Evolutionary conservation across 2,113 vertebrate species (phyloP).

Genomic region (Phalacrocorax pelagicus): DNA sequence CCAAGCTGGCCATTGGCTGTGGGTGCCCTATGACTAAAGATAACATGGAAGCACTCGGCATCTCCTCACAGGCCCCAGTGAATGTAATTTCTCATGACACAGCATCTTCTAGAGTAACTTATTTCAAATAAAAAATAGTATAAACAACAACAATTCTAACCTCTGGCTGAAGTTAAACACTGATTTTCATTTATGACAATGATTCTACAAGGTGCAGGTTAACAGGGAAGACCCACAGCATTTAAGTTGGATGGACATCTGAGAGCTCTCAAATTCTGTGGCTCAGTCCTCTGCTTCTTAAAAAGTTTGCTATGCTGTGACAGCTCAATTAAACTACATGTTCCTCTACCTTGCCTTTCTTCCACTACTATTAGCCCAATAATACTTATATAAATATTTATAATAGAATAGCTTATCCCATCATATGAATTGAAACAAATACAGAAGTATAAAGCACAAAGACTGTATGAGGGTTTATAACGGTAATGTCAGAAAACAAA

Average conservation of each 20-base stretch:
- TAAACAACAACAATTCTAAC: not conserved
- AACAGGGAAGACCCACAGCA: not conserved
- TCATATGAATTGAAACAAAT: not conserved
- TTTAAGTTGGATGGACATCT: not conserved
- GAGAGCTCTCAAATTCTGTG: not conserved
- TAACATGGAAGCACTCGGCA: not conserved
- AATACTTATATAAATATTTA: not conserved
- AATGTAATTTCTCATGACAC: accelerated
- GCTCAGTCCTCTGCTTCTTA: not conserved
- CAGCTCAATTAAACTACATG: not conserved
- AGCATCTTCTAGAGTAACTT: not conserved
- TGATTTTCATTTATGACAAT: not conserved
- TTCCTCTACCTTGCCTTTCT: not conserved
- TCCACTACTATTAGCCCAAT: not conserved
- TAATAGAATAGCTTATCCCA: not conserved
- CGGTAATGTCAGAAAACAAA: not conserved
- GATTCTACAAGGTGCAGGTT: not conserved
- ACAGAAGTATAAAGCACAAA: not conserved
- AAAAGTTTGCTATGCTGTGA: not conserved
- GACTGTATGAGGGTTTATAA: not conserved
- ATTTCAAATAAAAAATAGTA: not conserved
- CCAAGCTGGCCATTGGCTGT: not conserved
- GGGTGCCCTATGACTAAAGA: not conserved
- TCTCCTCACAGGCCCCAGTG: not conserved
- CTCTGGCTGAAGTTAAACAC: not conserved